Evolutionary conservation across 1,140 invertebrate genomes (phyloP), one percentile per base, ranked within the genome.

Genomic region (Aphaenogaster ashmeadi): DNA sequence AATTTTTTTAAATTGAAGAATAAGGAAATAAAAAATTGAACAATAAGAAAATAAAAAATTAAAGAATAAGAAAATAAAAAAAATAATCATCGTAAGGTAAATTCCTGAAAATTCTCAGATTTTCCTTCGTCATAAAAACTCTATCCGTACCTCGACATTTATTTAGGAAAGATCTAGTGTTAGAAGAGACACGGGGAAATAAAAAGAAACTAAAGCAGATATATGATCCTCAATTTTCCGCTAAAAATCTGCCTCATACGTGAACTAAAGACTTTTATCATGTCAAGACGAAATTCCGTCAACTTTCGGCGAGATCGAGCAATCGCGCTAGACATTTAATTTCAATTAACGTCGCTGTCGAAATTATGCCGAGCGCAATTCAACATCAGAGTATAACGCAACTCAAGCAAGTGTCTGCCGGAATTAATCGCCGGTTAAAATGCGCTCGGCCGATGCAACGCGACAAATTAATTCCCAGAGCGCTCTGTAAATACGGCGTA

Each of bases 401-500:
- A 84, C 80, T 84, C 80, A 84, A 83, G 80, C 80, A 83, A 84
- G 69, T 60, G 80, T 74, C 80, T 74, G 44, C 41, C 54, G 41
- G 80, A 84, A 84, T 84, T 84, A 84, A 84, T 84, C 75, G 72
- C 58, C 50, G 83, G 74, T 86, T 86, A 86, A 86, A 86, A 86
- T 66, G 58, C 77, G 58, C 21, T 50, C 60, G 75, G 47, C 74
- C 83, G 75, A 79, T 86, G 74, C 21, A 44, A 47, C 56, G 54
- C 44, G 69, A 75, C 27, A 50, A 81, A 77, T 89, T 52, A 84
- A 84, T 84, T 84, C 80, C 80, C 44, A 36, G 78, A 56, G 13
- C 27, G 54, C 50, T 64, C 21, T 77, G 71, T 56, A 50, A 71
- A 58, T 69, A 64, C 41, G 50, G 62, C 54, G 69, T 64, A 88